These are phyloP conservation scores for Danionella cerebrum DNA, from an alignment of 2,113 vertebrate species.

Conservation along the genomic window DNA sequence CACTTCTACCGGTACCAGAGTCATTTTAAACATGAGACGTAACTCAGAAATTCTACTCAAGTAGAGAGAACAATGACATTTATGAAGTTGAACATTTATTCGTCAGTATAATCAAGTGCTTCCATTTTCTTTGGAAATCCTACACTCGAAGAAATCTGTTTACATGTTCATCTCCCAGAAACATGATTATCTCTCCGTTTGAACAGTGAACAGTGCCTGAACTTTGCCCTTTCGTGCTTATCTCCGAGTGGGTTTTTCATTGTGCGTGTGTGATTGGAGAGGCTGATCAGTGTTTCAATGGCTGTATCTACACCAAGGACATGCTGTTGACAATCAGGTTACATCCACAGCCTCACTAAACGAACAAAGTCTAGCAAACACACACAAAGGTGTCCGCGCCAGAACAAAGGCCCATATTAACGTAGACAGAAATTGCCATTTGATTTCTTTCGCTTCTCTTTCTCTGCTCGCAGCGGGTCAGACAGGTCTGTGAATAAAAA, in stretches of 20 bases:
- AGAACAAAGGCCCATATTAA: slow-evolving; percentile 25
- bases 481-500: slow-evolving; percentile 24
- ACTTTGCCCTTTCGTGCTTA: background rate
- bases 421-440: slow-evolving; percentile 25
- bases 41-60: no score
- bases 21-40: no score
- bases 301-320: slow-evolving; percentile 10
- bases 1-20: no score
- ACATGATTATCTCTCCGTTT: background rate
- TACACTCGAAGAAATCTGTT: background rate
- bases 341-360: background rate
- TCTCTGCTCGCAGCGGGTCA: slow-evolving; percentile 1
- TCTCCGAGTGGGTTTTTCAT: background rate
- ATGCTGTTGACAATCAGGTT: background rate
- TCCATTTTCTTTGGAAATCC: no score
- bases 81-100: no score
- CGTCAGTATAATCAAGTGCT: no score
- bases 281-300: background rate
- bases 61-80: no score
- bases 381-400: background rate
- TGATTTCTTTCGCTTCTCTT: slow-evolving; percentile 5
- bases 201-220: background rate
- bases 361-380: background rate
- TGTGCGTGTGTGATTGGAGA: background rate
- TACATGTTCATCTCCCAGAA: background rate